Conservation (phyloP, 37 sponge, comb jelly and placozoan species). For the Bolinopsis microptera region DNA sequence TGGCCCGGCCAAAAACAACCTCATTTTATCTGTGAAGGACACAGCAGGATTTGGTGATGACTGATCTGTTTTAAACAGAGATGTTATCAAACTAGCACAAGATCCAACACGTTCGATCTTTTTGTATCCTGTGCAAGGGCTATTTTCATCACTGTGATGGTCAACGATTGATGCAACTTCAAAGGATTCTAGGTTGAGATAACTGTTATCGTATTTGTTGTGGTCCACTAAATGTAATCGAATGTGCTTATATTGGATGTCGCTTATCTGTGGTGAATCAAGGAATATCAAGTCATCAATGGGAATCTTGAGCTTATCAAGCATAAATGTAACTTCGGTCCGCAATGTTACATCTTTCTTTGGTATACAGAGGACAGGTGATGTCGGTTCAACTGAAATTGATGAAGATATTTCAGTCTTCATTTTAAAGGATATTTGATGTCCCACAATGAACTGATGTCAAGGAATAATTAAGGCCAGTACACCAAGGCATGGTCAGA, state of each 20-base stretch:
- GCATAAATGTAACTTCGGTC: constrained; percentile 4
- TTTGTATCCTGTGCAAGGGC: not conserved
- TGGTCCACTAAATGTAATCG: constrained; percentile 13
- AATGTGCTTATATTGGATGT: not conserved
- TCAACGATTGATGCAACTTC: constrained; percentile 2
- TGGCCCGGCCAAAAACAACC: not conserved
- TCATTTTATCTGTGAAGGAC: not conserved
- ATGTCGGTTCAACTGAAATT: not conserved
- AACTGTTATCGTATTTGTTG: not conserved
- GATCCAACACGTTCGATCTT: not conserved
- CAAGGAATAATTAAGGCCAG: too few species aligned
- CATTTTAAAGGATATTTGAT: too few species aligned
- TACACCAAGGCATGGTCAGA: too few species aligned
- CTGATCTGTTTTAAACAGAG: not conserved
- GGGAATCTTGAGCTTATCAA: not conserved
- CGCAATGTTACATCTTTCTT: not conserved
- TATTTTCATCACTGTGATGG: not conserved
- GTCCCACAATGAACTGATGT: too few species aligned
- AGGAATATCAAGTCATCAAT: not conserved
- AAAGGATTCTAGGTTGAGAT: not conserved
- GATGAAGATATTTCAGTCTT: not conserved
- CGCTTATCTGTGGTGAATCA: not conserved
- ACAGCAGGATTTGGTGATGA: not conserved
- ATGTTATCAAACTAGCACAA: constrained; percentile 1
- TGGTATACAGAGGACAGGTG: not conserved